Conservation (phyloP, 2,888 invertebrate genomes). For the Thereva unica region DNA sequence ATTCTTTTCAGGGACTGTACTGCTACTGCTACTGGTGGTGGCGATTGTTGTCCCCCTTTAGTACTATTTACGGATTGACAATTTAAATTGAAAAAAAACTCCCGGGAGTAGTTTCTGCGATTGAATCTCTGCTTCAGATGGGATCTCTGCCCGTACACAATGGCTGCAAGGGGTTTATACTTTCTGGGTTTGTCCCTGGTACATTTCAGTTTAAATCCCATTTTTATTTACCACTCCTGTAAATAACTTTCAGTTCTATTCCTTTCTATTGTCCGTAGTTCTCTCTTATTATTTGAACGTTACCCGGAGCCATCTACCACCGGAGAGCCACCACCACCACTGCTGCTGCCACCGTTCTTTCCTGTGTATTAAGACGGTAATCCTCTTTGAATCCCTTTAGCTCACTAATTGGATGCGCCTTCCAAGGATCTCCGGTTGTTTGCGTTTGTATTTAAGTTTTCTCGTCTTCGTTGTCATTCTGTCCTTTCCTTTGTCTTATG, state of each 20-base stretch:
- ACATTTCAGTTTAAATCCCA: neutral
- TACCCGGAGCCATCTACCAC: conserved; percentile 1
- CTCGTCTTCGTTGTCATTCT: conserved; percentile 23
- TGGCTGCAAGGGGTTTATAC: neutral
- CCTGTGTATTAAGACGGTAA: conserved; percentile 31
- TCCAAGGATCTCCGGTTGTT: conserved; percentile 28
- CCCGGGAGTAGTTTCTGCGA: conserved; percentile 2
- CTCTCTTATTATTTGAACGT: conserved; percentile 11
- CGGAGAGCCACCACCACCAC: no score
- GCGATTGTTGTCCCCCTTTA: no score
- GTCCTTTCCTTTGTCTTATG: conserved; percentile 26
- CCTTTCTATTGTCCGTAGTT: conserved; percentile 26
- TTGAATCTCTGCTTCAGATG: conserved; percentile 11
- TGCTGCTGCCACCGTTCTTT: neutral
- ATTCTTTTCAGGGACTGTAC: no score
- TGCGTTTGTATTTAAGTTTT: conserved; percentile 35
- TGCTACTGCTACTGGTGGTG: no score
- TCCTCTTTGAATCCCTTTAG: conserved; percentile 32
- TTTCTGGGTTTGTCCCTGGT: neutral
- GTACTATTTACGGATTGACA: conserved; percentile 11
- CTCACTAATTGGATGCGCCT: conserved; percentile 36
- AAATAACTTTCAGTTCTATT: conserved; percentile 26
- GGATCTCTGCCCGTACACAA: conserved; percentile 7
- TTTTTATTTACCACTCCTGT: conserved; percentile 18
- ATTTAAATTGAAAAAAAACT: conserved; percentile 18